phyloP scores from a whole-genome alignment of 2,113 vertebrate genomes.

The Gracilinanus agilis region DNA sequence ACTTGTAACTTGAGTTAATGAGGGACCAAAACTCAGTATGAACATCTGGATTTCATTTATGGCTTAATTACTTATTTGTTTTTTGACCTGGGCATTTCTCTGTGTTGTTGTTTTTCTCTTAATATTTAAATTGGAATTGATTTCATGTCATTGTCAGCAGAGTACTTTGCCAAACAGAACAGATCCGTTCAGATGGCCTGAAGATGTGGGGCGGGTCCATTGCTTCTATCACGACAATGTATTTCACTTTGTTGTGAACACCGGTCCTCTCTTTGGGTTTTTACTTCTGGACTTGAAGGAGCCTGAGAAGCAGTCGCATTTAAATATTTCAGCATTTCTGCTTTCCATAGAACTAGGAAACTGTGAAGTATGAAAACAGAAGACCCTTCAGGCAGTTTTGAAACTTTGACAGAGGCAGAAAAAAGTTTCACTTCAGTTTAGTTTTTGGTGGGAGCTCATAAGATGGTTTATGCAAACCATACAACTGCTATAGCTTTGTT shows the following conservation, averaged over 20 bases:
- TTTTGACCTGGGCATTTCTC: not conserved
- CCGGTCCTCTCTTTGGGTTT: slow-evolving; percentile 43
- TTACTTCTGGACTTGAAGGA: slow-evolving; percentile 47
- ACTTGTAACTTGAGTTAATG: slow-evolving; percentile 3
- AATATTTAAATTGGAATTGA: slow-evolving; percentile 20
- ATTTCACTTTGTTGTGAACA: slow-evolving; percentile 23
- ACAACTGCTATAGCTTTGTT: not conserved
- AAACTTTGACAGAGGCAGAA: slow-evolving; percentile 48
- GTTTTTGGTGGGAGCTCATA: not conserved
- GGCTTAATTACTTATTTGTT: not conserved
- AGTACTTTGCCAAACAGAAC: not conserved
- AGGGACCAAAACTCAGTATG: not conserved
- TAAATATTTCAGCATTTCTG: slow-evolving; percentile 67
- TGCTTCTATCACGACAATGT: not conserved
- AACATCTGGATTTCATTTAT: not conserved
- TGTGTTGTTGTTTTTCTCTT: slow-evolving; percentile 36
- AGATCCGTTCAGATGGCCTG: not conserved
- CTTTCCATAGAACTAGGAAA: slow-evolving; percentile 65
- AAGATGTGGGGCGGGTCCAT: not conserved
- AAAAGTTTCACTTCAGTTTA: slow-evolving; percentile 53
- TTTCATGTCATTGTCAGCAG: not conserved
- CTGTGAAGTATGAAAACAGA: slow-evolving; percentile 56
- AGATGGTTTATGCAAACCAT: not conserved
- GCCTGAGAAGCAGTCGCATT: slow-evolving; percentile 53
- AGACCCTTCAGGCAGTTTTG: slow-evolving; percentile 31